Percentiles rank a stretch among this genome's conserved stretches.
These are phyloP conservation scores for Netelia virgata DNA, from an alignment of 2,888 invertebrate species.

Conservation along the genomic window DNA sequence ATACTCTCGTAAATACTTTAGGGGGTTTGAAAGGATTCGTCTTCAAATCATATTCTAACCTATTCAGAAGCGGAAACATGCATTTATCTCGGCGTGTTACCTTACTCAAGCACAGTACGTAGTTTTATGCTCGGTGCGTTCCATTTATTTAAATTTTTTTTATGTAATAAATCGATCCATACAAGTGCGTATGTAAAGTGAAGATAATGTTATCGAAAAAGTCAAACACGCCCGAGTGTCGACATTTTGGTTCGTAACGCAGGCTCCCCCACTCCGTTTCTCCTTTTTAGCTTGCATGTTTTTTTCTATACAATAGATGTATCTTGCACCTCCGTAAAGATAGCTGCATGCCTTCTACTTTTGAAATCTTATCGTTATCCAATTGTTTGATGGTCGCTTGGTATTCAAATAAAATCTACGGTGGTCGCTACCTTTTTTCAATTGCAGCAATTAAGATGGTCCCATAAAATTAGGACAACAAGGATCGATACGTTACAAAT, in stretches of 20 bases:
- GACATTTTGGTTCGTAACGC: constrained; percentile 73
- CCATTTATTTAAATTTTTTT: constrained; percentile 74
- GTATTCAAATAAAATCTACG: too few species aligned
- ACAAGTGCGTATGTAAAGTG: constrained; percentile 69
- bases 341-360: constrained; percentile 3
- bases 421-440: too few species aligned
- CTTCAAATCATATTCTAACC: constrained; percentile 73
- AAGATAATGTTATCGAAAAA: constrained; percentile 71
- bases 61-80: constrained; percentile 69
- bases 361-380: too few species aligned
- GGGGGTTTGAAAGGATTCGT: constrained; percentile 6
- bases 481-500: too few species aligned
- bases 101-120: constrained; percentile 72
- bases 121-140: constrained; percentile 73
- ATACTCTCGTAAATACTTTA: constrained; percentile 11
- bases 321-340: too few species aligned
- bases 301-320: background rate
- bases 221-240: constrained; percentile 79
- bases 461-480: too few species aligned
- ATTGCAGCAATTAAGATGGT: too few species aligned
- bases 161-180: constrained; percentile 76
- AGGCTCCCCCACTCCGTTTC: constrained; percentile 27
- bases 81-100: constrained; percentile 68
- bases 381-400: too few species aligned
- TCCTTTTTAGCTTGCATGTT: constrained; percentile 17